A percentile compares a stretch with the other conserved stretches of the same genome.
Conservation (phyloP, 1,140 invertebrate species). For the Heliothis virescens region DNA sequence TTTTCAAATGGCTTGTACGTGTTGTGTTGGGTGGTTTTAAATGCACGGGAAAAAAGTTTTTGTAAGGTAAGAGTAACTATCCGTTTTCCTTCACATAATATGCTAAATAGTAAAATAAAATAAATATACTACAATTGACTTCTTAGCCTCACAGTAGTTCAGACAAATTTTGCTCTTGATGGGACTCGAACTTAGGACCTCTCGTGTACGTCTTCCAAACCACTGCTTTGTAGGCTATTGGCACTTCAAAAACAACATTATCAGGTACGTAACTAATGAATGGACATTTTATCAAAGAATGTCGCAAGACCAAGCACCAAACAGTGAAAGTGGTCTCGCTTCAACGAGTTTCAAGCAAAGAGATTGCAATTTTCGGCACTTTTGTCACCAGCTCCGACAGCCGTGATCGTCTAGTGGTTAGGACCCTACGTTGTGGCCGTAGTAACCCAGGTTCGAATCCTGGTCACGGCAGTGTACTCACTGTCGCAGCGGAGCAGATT, state of each 20-base stretch:
- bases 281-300: neutral
- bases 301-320: neutral
- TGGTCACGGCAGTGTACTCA: slow-evolving; percentile 76
- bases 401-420: slow-evolving; percentile 83
- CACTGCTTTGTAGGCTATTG: too few species aligned
- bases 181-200: too few species aligned
- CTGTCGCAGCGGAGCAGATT: slow-evolving; percentile 25
- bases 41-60: too few species aligned
- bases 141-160: too few species aligned
- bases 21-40: neutral
- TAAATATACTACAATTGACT: too few species aligned
- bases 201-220: too few species aligned
- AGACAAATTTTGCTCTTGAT: too few species aligned
- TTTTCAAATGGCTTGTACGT: slow-evolving; percentile 1
- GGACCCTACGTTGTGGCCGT: slow-evolving; percentile 85
- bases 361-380: neutral
- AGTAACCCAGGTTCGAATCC: slow-evolving; percentile 85
- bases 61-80: too few species aligned
- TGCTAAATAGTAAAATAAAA: too few species aligned
- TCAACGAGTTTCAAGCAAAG: neutral
- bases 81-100: too few species aligned
- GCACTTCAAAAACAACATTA: neutral
- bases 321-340: slow-evolving; percentile 14
- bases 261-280: slow-evolving; percentile 1
- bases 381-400: slow-evolving; percentile 60